Conservation (phyloP, 2,113 vertebrate species). For the Macrotis lagotis region DNA sequence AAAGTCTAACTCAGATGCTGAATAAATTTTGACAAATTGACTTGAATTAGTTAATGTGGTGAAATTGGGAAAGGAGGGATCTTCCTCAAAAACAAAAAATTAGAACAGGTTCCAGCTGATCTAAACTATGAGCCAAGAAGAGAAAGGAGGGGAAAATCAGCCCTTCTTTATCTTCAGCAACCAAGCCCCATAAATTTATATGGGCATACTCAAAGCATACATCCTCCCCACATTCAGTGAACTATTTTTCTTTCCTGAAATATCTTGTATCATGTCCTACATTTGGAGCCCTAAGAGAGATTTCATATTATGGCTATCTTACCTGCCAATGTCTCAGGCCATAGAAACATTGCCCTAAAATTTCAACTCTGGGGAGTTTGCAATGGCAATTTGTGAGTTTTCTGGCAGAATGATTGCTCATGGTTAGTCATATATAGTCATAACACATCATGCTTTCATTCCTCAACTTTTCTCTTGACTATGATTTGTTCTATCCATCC, state of each 20-base stretch:
- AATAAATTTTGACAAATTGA: too few species aligned
- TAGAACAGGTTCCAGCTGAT: constrained; percentile 49
- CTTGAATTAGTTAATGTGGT: too few species aligned
- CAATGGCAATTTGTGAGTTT: background rate
- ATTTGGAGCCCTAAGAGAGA: constrained; percentile 59
- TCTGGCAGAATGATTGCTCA: background rate
- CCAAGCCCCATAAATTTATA: constrained; percentile 38
- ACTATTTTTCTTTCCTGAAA: constrained; percentile 56
- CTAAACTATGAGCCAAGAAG: constrained; percentile 53
- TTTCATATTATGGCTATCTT: background rate
- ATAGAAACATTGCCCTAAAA: constrained; percentile 12
- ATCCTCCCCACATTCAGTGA: background rate
- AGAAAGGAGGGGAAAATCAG: background rate
- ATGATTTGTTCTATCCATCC: background rate
- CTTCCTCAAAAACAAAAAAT: constrained; percentile 66
- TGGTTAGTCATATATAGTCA: background rate
- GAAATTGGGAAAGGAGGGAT: constrained; percentile 40
- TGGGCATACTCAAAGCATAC: constrained; percentile 3
- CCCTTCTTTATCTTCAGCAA: constrained; percentile 29
- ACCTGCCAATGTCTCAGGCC: constrained; percentile 42
- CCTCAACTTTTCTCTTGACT: background rate
- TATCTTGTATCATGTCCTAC: constrained; percentile 68
- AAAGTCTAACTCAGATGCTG: too few species aligned
- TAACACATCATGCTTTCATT: background rate
- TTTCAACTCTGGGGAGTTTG: background rate